These are phyloP conservation scores for Macheiramphus alcinus DNA, from an alignment of 2,113 vertebrate genomes.

Conservation along the genomic window DNA sequence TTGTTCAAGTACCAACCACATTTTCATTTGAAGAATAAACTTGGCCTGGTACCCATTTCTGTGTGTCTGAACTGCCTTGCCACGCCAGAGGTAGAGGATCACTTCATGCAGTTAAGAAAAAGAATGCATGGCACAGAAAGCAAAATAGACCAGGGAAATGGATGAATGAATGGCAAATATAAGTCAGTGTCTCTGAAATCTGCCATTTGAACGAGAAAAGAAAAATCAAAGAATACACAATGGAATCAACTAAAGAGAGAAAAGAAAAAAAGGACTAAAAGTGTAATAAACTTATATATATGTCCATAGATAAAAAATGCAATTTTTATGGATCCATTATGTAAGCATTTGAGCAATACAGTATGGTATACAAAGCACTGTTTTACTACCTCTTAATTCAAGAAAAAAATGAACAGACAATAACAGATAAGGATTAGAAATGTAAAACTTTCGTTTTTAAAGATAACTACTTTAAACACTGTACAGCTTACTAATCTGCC, in stretches of 20 bases:
- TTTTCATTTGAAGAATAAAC: neutral
- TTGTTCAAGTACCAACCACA: neutral
- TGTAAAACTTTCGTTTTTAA: neutral
- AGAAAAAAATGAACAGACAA: neutral
- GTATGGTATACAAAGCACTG: neutral
- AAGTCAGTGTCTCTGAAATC: neutral
- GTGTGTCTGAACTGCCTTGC: neutral
- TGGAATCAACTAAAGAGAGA: neutral
- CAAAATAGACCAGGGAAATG: neutral
- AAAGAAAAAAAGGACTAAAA: neutral
- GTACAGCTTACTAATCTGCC: neutral
- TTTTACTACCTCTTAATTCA: neutral
- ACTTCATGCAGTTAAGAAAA: neutral
- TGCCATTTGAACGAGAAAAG: neutral
- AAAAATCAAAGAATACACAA: neutral
- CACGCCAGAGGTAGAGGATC: accelerated
- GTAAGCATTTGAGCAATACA: neutral
- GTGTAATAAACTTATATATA: neutral
- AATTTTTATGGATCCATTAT: neutral
- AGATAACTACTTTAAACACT: neutral
- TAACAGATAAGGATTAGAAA: neutral
- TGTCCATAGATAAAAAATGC: neutral
- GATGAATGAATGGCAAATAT: neutral
- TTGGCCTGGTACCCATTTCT: neutral
- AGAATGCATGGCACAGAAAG: neutral